These are phyloP conservation scores for Halocynthia roretzi DNA, from an alignment of 23 tunicate genomes.

Conservation along the genomic window DNA sequence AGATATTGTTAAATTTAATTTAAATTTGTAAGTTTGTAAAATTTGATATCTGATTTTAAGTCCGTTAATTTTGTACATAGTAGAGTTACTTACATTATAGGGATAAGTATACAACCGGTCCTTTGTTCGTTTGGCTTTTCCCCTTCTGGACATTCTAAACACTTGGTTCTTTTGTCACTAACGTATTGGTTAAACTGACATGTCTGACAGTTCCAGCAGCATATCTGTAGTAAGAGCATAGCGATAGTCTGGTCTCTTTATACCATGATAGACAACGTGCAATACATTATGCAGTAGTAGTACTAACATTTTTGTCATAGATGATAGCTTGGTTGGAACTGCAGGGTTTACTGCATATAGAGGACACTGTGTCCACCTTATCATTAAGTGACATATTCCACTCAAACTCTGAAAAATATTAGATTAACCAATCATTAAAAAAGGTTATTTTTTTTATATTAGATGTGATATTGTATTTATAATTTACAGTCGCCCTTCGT, in stretches of 20 bases:
- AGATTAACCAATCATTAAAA: not conserved
- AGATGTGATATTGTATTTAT: too few species aligned
- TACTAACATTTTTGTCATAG: too few species aligned
- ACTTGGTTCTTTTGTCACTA: conserved; percentile 26
- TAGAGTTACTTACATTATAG: conserved; percentile 17
- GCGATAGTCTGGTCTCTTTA: not conserved
- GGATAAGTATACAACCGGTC: conserved; percentile 20
- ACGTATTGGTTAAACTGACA: conserved; percentile 41
- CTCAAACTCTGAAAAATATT: too few species aligned
- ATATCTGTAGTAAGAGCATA: conserved; percentile 15
- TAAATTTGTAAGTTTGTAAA: too few species aligned
- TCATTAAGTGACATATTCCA: too few species aligned
- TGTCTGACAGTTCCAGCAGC: conserved; percentile 60
- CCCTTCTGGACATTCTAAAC: conserved; percentile 29
- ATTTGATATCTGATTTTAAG: too few species aligned
- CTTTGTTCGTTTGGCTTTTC: conserved; percentile 16
- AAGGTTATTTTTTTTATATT: not conserved
- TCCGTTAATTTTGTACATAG: not conserved
- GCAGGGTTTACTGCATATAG: too few species aligned
- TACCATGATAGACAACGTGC: too few species aligned
- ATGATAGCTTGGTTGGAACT: too few species aligned
- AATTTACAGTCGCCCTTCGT: too few species aligned
- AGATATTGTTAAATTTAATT: not conserved
- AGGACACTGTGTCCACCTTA: too few species aligned
- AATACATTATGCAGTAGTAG: too few species aligned